These are phyloP conservation scores for Aphis craccivora DNA, from an alignment of 1,140 invertebrate species.

Conservation along the genomic window DNA sequence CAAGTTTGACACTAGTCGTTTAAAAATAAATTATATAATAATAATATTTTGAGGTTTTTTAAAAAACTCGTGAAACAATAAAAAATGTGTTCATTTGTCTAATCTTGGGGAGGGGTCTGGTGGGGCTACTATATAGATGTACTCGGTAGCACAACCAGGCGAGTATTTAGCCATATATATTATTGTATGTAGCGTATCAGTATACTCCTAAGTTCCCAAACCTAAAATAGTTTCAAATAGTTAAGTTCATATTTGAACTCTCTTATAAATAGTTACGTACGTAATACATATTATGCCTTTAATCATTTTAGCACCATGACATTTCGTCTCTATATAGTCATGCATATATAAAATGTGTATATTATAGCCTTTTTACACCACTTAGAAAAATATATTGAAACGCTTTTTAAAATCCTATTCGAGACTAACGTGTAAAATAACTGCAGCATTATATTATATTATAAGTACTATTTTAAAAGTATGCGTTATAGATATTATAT, in stretches of 20 bases:
- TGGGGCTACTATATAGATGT: too few species aligned
- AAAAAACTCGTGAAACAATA: not conserved
- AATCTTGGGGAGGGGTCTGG: not conserved
- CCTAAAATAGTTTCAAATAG: too few species aligned
- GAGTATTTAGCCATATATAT: too few species aligned
- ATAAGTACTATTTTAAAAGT: not conserved
- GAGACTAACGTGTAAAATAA: not conserved
- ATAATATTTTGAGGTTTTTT: not conserved
- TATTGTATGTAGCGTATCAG: too few species aligned
- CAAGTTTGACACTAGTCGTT: not conserved
- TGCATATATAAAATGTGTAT: too few species aligned
- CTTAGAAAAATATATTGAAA: not conserved
- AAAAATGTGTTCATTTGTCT: not conserved
- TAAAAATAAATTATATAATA: not conserved
- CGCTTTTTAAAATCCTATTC: not conserved
- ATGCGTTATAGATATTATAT: too few species aligned
- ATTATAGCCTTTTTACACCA: not conserved
- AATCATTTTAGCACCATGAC: not conserved
- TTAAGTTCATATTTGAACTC: not conserved
- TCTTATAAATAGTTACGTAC: too few species aligned
- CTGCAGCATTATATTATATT: not conserved
- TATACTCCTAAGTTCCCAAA: too few species aligned
- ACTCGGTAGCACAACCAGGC: too few species aligned
- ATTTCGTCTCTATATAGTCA: not conserved
- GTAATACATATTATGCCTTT: not conserved